A percentile compares a stretch with the other conserved stretches of the same genome.
phyloP scores from a whole-genome alignment of 2,888 invertebrate genomes.

The Crocallis elinguaria region DNA sequence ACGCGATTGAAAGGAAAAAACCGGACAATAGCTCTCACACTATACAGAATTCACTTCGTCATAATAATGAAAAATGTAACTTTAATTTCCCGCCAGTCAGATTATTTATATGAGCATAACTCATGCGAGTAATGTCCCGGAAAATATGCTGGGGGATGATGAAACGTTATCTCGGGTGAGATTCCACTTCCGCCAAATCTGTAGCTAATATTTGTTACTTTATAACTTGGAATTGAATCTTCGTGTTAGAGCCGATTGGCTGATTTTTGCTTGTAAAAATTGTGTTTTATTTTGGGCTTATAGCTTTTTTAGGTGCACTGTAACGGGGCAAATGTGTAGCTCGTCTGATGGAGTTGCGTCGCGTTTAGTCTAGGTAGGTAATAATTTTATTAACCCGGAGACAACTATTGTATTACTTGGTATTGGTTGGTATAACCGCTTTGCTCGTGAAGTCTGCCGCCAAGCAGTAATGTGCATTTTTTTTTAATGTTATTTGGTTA shows the following conservation, averaged over 20 bases:
- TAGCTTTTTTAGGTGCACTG: no score
- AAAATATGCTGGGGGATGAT: conserved; percentile 49
- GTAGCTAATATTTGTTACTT: conserved; percentile 16
- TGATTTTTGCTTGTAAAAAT: neutral
- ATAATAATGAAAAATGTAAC: conserved; percentile 54
- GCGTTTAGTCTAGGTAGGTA: no score
- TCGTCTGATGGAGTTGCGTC: no score
- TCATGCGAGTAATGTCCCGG: conserved; percentile 49
- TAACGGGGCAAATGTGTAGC: no score
- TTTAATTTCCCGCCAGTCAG: conserved; percentile 57
- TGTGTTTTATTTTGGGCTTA: neutral
- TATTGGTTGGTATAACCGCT: no score
- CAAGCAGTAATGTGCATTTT: no score
- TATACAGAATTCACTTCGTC: conserved; percentile 26
- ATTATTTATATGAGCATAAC: conserved; percentile 55
- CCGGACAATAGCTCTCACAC: neutral
- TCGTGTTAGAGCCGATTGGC: neutral
- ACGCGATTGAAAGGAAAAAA: no score
- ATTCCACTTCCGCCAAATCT: conserved; percentile 6
- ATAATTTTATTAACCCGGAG: no score
- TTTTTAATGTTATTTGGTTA: no score
- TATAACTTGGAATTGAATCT: neutral
- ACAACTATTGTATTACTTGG: no score
- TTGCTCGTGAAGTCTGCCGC: no score
- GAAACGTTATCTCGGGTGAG: conserved; percentile 23